Evolutionary conservation across 2,888 invertebrate species (phyloP).

Genomic region (Sericinus montela): DNA sequence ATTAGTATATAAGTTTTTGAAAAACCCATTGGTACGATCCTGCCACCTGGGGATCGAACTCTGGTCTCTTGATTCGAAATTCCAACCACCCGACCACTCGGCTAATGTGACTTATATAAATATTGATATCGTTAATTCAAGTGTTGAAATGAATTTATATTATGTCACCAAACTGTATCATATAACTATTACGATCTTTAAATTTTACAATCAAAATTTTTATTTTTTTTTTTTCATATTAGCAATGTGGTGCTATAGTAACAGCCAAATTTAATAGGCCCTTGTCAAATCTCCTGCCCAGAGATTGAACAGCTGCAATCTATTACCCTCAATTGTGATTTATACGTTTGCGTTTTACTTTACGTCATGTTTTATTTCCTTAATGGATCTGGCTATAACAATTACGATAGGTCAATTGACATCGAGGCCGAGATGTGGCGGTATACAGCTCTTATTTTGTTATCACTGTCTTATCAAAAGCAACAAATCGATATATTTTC

Average conservation of each 20-base stretch:
- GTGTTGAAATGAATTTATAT: too few relatives aligned
- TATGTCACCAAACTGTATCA: too few relatives aligned
- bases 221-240: too few relatives aligned
- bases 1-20: too few relatives aligned
- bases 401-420: constrained; percentile 40
- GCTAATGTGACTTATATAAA: too few relatives aligned
- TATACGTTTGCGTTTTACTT: constrained; percentile 36
- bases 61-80: too few relatives aligned
- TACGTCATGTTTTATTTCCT: constrained; percentile 38
- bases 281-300: constrained; percentile 27
- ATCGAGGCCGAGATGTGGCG: constrained; percentile 27
- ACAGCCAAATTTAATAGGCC: constrained; percentile 19
- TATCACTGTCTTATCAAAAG: constrained; percentile 48
- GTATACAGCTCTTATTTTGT: constrained; percentile 21
- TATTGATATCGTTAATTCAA: too few relatives aligned
- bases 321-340: constrained; percentile 38
- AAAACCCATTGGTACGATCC: too few relatives aligned
- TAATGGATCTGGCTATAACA: constrained; percentile 49
- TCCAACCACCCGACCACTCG: too few relatives aligned
- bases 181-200: too few relatives aligned
- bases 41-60: too few relatives aligned
- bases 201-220: too few relatives aligned
- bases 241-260: neutral
- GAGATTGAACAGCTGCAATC: constrained; percentile 32
- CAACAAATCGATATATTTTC: constrained; percentile 71